Percentiles rank a stretch among this genome's conserved stretches.
Evolutionary conservation across 2,797 vertebrate species (phyloP).

Genomic region (Mormyrus hasselquistii): DNA sequence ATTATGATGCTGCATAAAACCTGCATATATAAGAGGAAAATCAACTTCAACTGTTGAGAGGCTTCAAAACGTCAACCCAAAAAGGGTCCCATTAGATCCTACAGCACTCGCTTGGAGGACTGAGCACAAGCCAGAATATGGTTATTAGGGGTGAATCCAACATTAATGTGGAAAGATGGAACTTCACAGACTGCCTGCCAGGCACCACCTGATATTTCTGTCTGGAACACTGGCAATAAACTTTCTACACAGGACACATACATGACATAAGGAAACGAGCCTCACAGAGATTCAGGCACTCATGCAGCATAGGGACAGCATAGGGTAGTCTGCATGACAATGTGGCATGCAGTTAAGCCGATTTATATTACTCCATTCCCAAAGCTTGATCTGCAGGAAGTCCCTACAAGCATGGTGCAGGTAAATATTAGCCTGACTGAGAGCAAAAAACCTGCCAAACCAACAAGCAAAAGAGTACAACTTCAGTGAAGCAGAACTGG

Average conservation of each 20-base stretch:
- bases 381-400: background rate
- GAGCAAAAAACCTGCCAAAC: background rate
- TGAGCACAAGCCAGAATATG: background rate
- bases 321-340: background rate
- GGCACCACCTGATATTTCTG: background rate
- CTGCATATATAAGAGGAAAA: background rate
- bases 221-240: background rate
- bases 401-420: background rate
- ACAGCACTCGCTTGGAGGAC: background rate
- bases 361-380: background rate
- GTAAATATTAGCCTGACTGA: background rate
- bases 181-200: background rate
- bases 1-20: background rate
- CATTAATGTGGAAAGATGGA: background rate
- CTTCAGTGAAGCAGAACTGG: background rate
- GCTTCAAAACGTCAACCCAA: background rate
- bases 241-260: background rate
- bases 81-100: background rate
- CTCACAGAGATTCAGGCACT: background rate
- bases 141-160: background rate
- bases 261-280: background rate
- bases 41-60: background rate
- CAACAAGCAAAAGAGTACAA: background rate
- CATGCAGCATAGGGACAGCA: background rate
- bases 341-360: background rate